A percentile compares a stretch with the other conserved stretches of the same genome.
Conservation (phyloP, 2,888 invertebrate species). For the Apamea monoglypha region DNA sequence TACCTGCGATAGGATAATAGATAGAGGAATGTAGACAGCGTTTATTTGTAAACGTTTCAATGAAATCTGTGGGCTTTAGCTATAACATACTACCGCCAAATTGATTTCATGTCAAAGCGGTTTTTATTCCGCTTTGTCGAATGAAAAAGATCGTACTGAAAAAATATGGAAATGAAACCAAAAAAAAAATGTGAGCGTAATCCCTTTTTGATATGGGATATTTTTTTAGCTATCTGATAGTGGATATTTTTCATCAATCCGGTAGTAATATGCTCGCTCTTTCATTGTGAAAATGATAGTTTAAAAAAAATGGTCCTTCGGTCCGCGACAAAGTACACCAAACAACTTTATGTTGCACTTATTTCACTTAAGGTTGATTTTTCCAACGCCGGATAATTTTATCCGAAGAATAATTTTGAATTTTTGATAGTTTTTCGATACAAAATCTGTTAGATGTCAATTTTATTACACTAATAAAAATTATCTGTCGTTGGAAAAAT, state of each 20-base stretch:
- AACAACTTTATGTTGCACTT: not conserved
- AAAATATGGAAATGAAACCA: constrained; percentile 13
- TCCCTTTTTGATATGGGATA: not conserved
- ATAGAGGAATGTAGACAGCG: no score
- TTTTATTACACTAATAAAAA: no score
- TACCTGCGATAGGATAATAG: no score
- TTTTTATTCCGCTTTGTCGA: constrained; percentile 19
- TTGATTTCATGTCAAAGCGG: constrained; percentile 18
- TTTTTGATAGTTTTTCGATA: no score
- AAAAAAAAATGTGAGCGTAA: not conserved
- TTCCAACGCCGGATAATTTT: no score
- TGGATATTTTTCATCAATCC: constrained; percentile 3
- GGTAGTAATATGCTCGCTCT: not conserved
- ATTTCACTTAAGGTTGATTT: not conserved
- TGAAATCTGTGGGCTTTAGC: constrained; percentile 24
- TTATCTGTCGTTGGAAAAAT: no score
- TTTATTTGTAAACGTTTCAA: constrained; percentile 34
- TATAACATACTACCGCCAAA: constrained; percentile 19
- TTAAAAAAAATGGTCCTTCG: not conserved
- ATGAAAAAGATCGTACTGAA: constrained; percentile 1
- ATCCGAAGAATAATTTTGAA: no score
- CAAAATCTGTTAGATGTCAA: no score
- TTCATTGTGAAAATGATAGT: not conserved
- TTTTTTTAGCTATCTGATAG: not conserved
- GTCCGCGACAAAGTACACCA: not conserved